Evolutionary conservation across 2,888 invertebrate genomes (phyloP), one percentile per base, ranked within the genome.

Genomic region (Zhuqinia jingwanae): DNA sequence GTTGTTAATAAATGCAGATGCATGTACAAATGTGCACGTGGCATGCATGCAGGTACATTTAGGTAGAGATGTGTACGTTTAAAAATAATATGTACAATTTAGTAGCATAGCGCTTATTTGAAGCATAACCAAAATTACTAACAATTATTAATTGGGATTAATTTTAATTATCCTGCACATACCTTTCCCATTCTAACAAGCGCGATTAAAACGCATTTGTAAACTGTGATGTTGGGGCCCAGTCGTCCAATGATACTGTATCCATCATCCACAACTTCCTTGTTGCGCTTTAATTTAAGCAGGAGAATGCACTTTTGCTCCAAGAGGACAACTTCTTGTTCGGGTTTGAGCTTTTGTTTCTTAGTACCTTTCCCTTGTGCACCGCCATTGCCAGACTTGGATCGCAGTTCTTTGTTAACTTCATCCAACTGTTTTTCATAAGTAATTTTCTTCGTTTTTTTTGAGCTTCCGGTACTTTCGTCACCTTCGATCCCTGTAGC

Each of bases 161-260:
- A 63, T 56, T 17, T 58, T 20, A 25, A 22, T 25, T 20, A 27
- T 65, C 10, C 13, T 13, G 11, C 17, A 58, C 88, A 77, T 84
- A 90, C 90, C 87, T 89, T 88, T 42, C 89, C 89, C 36, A 89
- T 27, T 58, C 88, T 60, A 68, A 89, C 89, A 1, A 90, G 79
- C 3, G 89, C 89, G 6, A 89, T 85, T 42, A 90, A 81, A 65
- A 90, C 83, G 80, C 89, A 89, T 80, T 90, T 90, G 70, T 87
- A 90, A 50, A 89, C 83, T 1, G 85, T 63, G 25, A 79, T 68
- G 68, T 85, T 88, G 0, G 90, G 89, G 53, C 90, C 89, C 77
- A 88, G 70, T 56, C 89, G 87, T 11, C 89, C 90, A 22, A 89
- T 58, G 75, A 88, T 88, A 36, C 88, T 85, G 58, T 89, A 89